Evolutionary conservation across 1,140 invertebrate species (phyloP), one percentile per base, ranked within the genome.

Genomic region (Drosophila malerkotliana): DNA sequence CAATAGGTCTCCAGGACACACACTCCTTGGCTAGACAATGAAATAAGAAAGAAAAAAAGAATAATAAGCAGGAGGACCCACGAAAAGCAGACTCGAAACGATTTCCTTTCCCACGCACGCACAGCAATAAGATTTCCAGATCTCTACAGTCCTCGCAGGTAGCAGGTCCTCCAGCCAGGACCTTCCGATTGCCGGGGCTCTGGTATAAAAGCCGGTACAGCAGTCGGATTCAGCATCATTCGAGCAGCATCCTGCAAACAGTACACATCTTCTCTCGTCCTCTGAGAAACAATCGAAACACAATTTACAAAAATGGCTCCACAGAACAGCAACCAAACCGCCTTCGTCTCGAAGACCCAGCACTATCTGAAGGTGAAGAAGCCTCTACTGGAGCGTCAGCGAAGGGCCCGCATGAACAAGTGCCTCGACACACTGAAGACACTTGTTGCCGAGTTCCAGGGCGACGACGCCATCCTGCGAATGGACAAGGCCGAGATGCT

Each of bases 401-500:
- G 98, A 58, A 93, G 98, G 69, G 98, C 98, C 53, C 94, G 98
- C 78, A 99, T 99, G 92, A 99, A 99, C 93, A 95, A 96, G 59
- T 98, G 97, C 92, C 93, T 99, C 79, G 97, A 98, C 91, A 97
- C 98, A 90, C 93, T 99, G 49, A 99, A 99, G 92, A 96, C 97
- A 84, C 92, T 99, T 72, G 97, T 99, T 94, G 95, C 98, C 71
- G 95, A 96, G 80, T 97, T 97, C 66, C 96, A 98, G 92, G 96
- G 96, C 60, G 97, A 97, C 92, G 97, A 97, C 92, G 96, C 96
- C 91, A 97, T 97, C 30, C 96, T 97, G 30, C 98, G 99, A 87
- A 92, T 99, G 90, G 98, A 99, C 92, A 99, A 99, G 92, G 98
- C 98, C 15, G 98, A 99, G 92, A 98, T 99, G 89, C 94, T 99